phyloP scores from a whole-genome alignment of 2,888 invertebrate genomes.

The Euclidia mi region DNA sequence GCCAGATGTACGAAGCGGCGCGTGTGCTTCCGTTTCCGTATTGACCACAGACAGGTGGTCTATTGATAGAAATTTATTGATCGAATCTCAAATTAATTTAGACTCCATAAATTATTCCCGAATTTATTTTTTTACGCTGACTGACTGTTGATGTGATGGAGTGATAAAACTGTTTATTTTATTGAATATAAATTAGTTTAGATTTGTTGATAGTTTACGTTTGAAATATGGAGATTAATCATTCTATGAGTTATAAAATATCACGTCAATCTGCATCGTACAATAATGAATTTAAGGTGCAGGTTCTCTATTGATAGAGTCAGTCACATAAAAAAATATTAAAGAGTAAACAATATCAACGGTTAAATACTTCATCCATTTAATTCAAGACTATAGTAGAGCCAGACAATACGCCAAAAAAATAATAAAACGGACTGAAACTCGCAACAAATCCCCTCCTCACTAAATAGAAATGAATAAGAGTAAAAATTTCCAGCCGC shows the following conservation, averaged over 20 bases:
- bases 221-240: too few relatives aligned
- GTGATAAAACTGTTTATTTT: conserved; percentile 38
- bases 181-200: conserved; percentile 27
- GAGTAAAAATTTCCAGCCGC: conserved; percentile 56
- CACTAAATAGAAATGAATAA: conserved; percentile 48
- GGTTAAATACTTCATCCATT: too few relatives aligned
- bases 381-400: too few relatives aligned
- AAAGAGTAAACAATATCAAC: too few relatives aligned
- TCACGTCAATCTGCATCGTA: too few relatives aligned
- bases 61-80: conserved; percentile 56
- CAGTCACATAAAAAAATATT: too few relatives aligned
- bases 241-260: too few relatives aligned
- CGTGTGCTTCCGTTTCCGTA: conserved; percentile 83
- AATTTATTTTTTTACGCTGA: conserved; percentile 29
- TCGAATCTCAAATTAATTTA: conserved; percentile 34
- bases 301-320: too few relatives aligned
- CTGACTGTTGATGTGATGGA: conserved; percentile 42
- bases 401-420: conserved; percentile 2
- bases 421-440: conserved; percentile 33
- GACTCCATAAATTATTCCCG: conserved; percentile 31
- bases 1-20: conserved; percentile 76
- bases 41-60: conserved; percentile 62
- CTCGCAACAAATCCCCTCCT: conserved; percentile 36
- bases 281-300: too few relatives aligned
- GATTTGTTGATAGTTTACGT: too few relatives aligned